Conservation (phyloP, 2,888 invertebrate genomes). For the Therioaphis trifolii region DNA sequence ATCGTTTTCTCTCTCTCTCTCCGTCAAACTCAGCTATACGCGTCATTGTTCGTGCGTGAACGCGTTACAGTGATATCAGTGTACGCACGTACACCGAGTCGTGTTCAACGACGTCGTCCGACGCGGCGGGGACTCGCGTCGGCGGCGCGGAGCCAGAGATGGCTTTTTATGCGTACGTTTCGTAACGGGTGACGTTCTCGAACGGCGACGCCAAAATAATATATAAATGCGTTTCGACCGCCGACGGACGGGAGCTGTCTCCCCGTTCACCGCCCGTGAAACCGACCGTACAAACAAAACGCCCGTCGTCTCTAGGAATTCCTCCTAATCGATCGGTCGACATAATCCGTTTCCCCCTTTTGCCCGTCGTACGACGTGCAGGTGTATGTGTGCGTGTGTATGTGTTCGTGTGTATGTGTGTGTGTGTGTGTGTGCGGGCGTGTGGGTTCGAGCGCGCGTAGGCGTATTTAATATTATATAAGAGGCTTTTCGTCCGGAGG, state of each 20-base stretch:
- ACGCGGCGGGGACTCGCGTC: background rate
- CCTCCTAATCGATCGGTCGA: conserved; percentile 9
- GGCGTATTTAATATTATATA: conserved; percentile 29
- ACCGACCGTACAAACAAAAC: no score
- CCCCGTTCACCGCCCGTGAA: background rate
- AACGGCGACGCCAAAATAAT: no score
- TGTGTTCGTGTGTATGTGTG: conserved; percentile 28
- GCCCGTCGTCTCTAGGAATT: conserved; percentile 4
- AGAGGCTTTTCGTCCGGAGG: conserved; percentile 53
- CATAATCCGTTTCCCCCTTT: conserved; percentile 30
- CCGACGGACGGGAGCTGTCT: background rate
- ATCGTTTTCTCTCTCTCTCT: background rate
- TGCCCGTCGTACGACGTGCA: conserved; percentile 12
- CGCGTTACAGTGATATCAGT: background rate
- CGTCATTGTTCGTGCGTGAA: background rate
- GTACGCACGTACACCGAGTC: background rate
- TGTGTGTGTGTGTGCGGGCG: background rate
- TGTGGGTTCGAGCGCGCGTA: conserved; percentile 51
- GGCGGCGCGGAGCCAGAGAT: background rate
- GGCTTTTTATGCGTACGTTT: background rate
- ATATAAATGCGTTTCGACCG: no score
- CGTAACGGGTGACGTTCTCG: no score
- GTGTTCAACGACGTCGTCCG: no score
- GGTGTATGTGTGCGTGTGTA: conserved; percentile 21
- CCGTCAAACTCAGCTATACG: background rate